Evolutionary conservation across 2,888 invertebrate species (phyloP), one percentile per base, ranked within the genome.

Genomic region (Margaritifera margaritifera): DNA sequence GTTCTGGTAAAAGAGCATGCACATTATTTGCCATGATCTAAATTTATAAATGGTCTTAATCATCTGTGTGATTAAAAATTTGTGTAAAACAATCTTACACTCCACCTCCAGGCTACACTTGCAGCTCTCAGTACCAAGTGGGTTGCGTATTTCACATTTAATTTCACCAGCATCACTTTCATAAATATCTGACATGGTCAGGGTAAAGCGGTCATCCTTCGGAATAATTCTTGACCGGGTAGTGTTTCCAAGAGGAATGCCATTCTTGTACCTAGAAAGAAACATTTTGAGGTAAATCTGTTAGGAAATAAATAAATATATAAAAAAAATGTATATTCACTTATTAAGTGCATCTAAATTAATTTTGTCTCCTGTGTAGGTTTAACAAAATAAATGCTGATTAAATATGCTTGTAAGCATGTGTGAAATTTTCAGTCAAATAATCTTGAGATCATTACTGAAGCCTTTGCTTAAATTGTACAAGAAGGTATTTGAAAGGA

Each of bases 101-200:
- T 97, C 97, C 78, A 99, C 96, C 91, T 95, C 96, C 18, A 99
- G 92, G 80, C 95, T 93, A 64, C 95, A 94, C 22, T 95, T 94
- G 69, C 97, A 97, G 75, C 95, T 94, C 6, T 96, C 96, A 80
- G 94, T 94, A 56, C 99, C 99, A 57, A 98, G 93, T 19, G 95
- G 93, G 90, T 99, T 99, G 87, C 94, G 93, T 0, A 99, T 95
- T 87, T 99, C 98, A 88, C 99, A 99, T 0, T 96, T 96, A 91
- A 97, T 98, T 87, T 97, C 97, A 20, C 97, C 98, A 80, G 96
- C 96, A 90, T 99, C 99, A 6, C 94, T 94, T 73, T 96, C 95
- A 83, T 94, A 93, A 0, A 97, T 94, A 84, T 98, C 98, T 59
- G 93, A 92, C 85, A 99, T 95, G 83, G 95, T 94, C 74, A 99